Evolutionary conservation across 2,888 invertebrate genomes (phyloP).

Genomic region (Nemurella pictetii): DNA sequence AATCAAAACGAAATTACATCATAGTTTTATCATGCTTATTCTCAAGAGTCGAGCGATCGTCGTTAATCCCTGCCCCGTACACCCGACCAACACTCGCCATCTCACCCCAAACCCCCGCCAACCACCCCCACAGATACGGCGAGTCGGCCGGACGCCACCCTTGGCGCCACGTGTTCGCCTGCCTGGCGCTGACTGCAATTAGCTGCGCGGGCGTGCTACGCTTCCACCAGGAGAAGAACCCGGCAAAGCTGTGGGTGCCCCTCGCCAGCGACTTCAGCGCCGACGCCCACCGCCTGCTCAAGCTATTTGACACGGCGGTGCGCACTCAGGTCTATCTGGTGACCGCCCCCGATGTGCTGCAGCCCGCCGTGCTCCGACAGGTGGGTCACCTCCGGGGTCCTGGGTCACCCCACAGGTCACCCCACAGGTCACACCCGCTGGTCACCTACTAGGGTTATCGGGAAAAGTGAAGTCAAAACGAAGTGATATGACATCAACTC

Average conservation of each 20-base stretch:
- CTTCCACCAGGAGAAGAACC: constrained; percentile 74
- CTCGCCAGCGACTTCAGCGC: constrained; percentile 68
- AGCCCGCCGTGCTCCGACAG: constrained; percentile 60
- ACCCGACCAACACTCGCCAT: too few species aligned
- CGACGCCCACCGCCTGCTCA: constrained; percentile 73
- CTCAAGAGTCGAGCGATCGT: too few species aligned
- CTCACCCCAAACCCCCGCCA: too few species aligned
- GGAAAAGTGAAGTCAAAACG: too few species aligned
- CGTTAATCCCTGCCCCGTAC: too few species aligned
- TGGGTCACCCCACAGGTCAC: too few species aligned
- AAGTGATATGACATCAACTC: too few species aligned
- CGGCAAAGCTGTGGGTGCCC: constrained; percentile 76
- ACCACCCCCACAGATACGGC: constrained; percentile 62
- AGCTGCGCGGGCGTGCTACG: constrained; percentile 64
- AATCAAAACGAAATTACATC: too few species aligned
- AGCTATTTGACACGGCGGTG: constrained; percentile 65
- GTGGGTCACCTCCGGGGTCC: constrained; percentile 48
- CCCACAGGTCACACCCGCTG: too few species aligned
- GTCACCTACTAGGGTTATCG: too few species aligned
- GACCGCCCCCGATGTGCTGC: constrained; percentile 68
- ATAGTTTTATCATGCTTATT: too few species aligned
- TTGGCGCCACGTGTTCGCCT: constrained; percentile 61
- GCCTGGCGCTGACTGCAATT: constrained; percentile 60
- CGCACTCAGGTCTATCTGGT: constrained; percentile 65
- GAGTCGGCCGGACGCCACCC: constrained; percentile 63